phyloP scores from a whole-genome alignment of 2,888 invertebrate genomes.

The Antheraea yamamai region DNA sequence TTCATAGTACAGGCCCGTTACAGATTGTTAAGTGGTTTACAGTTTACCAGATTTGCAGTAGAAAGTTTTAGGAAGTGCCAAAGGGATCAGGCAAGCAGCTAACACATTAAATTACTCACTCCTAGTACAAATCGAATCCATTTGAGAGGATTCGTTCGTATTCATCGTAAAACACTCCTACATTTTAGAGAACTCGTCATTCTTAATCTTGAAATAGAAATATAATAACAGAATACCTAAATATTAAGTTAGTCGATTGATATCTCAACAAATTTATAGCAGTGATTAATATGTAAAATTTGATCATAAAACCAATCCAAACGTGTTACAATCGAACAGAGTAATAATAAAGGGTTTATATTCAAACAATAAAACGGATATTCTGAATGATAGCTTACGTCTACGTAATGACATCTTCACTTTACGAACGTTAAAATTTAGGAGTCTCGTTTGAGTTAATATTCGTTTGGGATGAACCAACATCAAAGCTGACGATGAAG shows the following conservation, averaged over 20 bases:
- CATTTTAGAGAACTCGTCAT: background rate
- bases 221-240: background rate
- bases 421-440: constrained; percentile 72
- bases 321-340: constrained; percentile 65
- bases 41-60: background rate
- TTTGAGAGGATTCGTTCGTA: background rate
- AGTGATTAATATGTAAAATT: constrained; percentile 48
- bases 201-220: background rate
- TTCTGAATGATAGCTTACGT: constrained; percentile 68
- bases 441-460: constrained; percentile 62
- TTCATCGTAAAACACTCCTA: background rate
- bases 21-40: background rate
- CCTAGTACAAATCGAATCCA: background rate
- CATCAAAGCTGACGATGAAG: constrained; percentile 22
- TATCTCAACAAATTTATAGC: constrained; percentile 28
- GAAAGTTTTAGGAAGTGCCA: background rate
- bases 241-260: constrained; percentile 12
- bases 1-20: background rate
- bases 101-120: background rate
- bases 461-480: constrained; percentile 45
- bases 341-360: constrained; percentile 72
- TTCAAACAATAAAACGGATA: constrained; percentile 75
- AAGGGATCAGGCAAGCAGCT: background rate
- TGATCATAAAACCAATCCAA: constrained; percentile 55
- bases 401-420: constrained; percentile 69